Base-by-base conservation (phyloP, 2,888 invertebrate species). In the Tolmerus cingulatus region DNA sequence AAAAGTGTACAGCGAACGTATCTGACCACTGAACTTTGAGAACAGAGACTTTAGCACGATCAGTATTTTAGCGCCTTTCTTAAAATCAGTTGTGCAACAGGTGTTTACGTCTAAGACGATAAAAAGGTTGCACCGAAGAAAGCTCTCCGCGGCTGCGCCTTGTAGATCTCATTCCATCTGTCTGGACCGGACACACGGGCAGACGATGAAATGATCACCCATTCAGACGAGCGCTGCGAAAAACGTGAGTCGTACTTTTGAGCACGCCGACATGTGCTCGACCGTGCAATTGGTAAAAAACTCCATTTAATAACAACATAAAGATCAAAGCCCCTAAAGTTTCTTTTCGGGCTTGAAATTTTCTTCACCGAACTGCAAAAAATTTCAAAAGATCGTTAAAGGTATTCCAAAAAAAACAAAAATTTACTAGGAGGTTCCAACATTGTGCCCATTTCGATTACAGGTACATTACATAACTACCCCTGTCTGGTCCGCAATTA, bases 381-480 rank as follows among this genome's bases (percentile, higher is more conserved):
- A 81, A 81, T 81, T 81, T 30, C 81, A 30, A 78, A 43, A 78
- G 43, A 34, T 78, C 23, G 43, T 9, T 43, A 23, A 8, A 43
- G 27, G 78, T 23, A 43, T 43, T 78, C 19, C 19, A 19, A 78
- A 43, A 43, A 9, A 19, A 12, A 78, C 43, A 40, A 78, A 46
- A 37, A 23, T 78, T 43, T 5, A 43, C 43, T 43, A n/a, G 23
- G 81, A 51, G 34, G 81, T 81, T 51, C 81, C 46, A 81, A 14
- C 81, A 55, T 51, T 55, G 55, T 55, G 81, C 81, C n/a, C 55
- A 55, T 51, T 81, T 81, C 55, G 55, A 51, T 81, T 46, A 43
- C 55, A 34, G 16, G 30, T 27, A 16, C 30, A 30, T 81, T 81
- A 81, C 55, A 55, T 81, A 81, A 81, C 55, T 34, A 81, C 55